Conservation (phyloP, 2,113 vertebrate genomes). For the Strigops habroptila region DNA sequence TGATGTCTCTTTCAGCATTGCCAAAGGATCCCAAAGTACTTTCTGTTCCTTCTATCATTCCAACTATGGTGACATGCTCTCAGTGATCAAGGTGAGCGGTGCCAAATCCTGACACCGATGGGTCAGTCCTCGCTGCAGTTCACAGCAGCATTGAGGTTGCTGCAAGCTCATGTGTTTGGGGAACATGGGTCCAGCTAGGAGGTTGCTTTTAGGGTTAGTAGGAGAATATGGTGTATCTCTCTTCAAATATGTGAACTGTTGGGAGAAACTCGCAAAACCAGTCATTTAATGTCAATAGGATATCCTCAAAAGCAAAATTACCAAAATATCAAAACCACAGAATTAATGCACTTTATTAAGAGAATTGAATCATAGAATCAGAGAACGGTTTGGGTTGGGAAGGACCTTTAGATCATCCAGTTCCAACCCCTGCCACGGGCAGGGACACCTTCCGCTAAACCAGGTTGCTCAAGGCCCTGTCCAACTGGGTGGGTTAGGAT, state of each 20-base stretch:
- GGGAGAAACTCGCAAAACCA: neutral
- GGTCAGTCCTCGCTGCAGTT: neutral
- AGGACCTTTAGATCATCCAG: neutral
- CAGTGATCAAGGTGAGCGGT: neutral
- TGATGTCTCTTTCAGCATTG: neutral
- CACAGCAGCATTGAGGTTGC: fast-evolving
- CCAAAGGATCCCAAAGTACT: neutral
- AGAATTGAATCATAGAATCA: neutral
- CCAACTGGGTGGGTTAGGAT: neutral
- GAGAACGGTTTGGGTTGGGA: neutral
- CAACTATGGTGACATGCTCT: fast-evolving
- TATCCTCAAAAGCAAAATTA: neutral
- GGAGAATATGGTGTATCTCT: neutral
- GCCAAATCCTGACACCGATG: neutral
- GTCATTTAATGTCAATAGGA: neutral
- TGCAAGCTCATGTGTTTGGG: fast-evolving
- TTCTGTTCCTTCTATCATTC: neutral
- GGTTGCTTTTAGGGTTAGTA: neutral
- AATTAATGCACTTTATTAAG: fast-evolving
- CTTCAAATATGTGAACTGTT: neutral
- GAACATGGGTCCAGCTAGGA: fast-evolving
- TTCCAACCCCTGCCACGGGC: neutral
- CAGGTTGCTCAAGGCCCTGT: neutral
- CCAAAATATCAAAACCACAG: fast-evolving
- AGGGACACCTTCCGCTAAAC: neutral